These are phyloP conservation scores for Anguilla pacifica DNA, from an alignment of 2,797 vertebrate genomes.

Conservation along the genomic window DNA sequence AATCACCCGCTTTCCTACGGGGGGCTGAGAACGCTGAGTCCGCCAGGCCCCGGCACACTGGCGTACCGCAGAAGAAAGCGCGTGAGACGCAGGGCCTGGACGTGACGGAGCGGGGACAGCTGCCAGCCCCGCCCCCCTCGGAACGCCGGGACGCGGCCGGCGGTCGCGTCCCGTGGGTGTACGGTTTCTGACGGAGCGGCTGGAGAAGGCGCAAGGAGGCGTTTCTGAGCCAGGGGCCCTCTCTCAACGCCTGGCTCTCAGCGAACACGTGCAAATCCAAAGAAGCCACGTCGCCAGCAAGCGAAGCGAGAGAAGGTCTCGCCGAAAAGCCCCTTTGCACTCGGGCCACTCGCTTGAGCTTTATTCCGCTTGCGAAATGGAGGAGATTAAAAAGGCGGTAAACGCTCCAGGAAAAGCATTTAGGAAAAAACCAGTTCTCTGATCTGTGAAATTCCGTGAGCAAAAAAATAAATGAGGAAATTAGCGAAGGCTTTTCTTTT, in stretches of 20 bases:
- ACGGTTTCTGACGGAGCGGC: constrained; percentile 53
- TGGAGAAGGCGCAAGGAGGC: constrained; percentile 21
- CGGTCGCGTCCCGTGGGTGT: constrained; percentile 47
- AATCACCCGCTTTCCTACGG: no score
- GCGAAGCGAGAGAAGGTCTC: background rate
- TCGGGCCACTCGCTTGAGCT: background rate
- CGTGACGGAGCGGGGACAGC: background rate
- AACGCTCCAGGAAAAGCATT: background rate
- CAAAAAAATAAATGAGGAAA: background rate
- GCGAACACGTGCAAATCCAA: background rate
- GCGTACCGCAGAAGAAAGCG: background rate
- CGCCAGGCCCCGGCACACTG: background rate
- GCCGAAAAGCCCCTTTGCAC: background rate
- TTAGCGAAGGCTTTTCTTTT: no score
- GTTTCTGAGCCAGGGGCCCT: background rate
- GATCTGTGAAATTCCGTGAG: background rate
- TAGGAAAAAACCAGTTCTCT: background rate
- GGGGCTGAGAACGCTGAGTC: no score
- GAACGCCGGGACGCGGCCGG: constrained; percentile 30
- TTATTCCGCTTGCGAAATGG: background rate
- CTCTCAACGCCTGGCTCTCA: constrained; percentile 17
- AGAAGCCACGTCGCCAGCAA: background rate
- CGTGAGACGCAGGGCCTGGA: background rate
- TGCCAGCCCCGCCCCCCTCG: constrained; percentile 37
- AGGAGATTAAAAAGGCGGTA: background rate